phyloP scores from a whole-genome alignment of 2,888 invertebrate genomes.

The Salticus scenicus region DNA sequence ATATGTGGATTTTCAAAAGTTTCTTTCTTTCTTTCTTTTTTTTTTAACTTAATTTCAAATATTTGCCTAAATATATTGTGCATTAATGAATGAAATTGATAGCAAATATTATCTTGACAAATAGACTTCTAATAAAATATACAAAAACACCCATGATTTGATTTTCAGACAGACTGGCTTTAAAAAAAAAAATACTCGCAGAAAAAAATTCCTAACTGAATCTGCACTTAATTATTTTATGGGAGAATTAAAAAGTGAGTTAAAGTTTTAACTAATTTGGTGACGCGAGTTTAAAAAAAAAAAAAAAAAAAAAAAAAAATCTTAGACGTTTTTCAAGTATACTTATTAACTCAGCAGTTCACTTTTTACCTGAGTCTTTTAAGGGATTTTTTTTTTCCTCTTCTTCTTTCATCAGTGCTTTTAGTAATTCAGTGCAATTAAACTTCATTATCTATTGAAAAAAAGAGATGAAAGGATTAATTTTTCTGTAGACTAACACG shows the following conservation, averaged over 20 bases:
- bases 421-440: constrained; percentile 64
- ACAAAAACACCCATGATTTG: neutral
- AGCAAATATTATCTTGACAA: neutral
- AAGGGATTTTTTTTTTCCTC: constrained; percentile 30
- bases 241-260: constrained; percentile 4
- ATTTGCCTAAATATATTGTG: no score
- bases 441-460: constrained; percentile 62
- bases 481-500: constrained; percentile 57
- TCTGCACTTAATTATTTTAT: neutral
- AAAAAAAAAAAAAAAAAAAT: constrained; percentile 31
- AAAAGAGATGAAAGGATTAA: constrained; percentile 52
- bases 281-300: no score
- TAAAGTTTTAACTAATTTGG: constrained; percentile 62
- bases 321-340: constrained; percentile 35
- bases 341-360: constrained; percentile 39
- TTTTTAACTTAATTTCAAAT: no score
- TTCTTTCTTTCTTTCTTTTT: no score
- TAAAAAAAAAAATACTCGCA: neutral
- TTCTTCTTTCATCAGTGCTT: constrained; percentile 45
- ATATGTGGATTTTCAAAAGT: no score
- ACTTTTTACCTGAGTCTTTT: constrained; percentile 32
- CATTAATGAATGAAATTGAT: neutral
- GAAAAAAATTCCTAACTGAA: neutral
- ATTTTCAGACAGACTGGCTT: neutral
- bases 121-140: neutral